These are phyloP conservation scores for Hedychridium roseum DNA, from an alignment of 2,888 invertebrate species.

Conservation along the genomic window DNA sequence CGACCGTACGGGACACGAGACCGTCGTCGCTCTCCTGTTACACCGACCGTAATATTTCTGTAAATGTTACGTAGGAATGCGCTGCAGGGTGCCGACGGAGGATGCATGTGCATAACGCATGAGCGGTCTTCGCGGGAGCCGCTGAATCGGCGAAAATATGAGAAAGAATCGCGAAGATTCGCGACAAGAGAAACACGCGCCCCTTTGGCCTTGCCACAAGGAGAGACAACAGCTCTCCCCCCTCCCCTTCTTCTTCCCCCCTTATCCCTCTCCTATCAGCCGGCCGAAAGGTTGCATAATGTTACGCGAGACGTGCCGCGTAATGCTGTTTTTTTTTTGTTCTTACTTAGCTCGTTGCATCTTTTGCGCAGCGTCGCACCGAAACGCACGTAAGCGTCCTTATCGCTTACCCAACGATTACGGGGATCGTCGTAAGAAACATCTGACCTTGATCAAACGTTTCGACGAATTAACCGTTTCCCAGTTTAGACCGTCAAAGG, in stretches of 20 bases:
- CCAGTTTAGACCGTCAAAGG: no score
- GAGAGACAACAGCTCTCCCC: slow-evolving; percentile 22
- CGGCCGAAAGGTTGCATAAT: slow-evolving; percentile 43
- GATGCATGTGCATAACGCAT: slow-evolving; percentile 4
- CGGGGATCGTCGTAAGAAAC: no score
- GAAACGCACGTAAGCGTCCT: no score
- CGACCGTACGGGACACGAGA: slow-evolving; percentile 1
- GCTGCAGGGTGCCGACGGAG: no score
- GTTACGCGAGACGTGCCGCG: slow-evolving; percentile 28
- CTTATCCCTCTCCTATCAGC: no score
- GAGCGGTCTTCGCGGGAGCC: slow-evolving; percentile 1
- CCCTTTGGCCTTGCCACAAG: slow-evolving; percentile 25
- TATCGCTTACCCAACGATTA: no score
- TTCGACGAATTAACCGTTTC: no score
- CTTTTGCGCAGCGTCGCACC: slow-evolving; percentile 9
- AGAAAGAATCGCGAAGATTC: slow-evolving; percentile 15
- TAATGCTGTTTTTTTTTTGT: slow-evolving; percentile 13
- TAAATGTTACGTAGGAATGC: no score
- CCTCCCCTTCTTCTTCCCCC: no score
- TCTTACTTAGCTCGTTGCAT: slow-evolving; percentile 10
- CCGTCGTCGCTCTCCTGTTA: neutral
- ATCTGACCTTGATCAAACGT: no score
- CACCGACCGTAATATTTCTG: no score
- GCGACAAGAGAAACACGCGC: slow-evolving; percentile 13
- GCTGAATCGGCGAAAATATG: slow-evolving; percentile 15